phyloP scores from a whole-genome alignment of 2,888 invertebrate species.

The Xanthia togata region DNA sequence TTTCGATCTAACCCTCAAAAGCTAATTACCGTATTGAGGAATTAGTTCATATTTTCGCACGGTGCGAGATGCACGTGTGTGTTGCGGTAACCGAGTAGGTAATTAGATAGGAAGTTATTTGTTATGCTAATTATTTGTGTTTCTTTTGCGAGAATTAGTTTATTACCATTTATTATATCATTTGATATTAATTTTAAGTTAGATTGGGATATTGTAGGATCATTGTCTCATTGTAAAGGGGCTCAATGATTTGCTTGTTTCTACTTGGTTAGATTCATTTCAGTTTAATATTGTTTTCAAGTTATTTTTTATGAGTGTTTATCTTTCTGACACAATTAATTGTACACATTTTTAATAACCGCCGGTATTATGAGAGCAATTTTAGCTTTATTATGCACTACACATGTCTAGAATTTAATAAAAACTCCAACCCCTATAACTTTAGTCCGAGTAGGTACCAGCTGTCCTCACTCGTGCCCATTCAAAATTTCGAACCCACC shows the following conservation, averaged over 20 bases:
- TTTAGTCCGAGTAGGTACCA: background rate
- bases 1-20: conserved; percentile 68
- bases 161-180: conserved; percentile 57
- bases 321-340: background rate
- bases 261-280: background rate
- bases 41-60: conserved; percentile 84
- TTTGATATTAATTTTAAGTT: conserved; percentile 61
- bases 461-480: conserved; percentile 25
- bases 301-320: background rate
- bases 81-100: conserved; percentile 77
- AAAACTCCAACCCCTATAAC: conserved; percentile 7
- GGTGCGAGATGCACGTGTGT: conserved; percentile 76
- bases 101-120: conserved; percentile 77
- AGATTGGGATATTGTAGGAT: conserved; percentile 20
- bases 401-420: background rate
- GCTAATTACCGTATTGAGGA: conserved; percentile 85
- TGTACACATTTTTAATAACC: background rate
- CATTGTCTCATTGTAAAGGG: background rate
- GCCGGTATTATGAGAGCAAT: background rate
- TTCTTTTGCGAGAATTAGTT: conserved; percentile 53
- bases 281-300: no score
- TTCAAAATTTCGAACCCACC: conserved; percentile 23
- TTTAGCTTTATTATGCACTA: no score
- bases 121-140: conserved; percentile 66
- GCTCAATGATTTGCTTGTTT: background rate